Conservation (phyloP, 2,113 vertebrate species). For the Lepisosteus oculatus region DNA sequence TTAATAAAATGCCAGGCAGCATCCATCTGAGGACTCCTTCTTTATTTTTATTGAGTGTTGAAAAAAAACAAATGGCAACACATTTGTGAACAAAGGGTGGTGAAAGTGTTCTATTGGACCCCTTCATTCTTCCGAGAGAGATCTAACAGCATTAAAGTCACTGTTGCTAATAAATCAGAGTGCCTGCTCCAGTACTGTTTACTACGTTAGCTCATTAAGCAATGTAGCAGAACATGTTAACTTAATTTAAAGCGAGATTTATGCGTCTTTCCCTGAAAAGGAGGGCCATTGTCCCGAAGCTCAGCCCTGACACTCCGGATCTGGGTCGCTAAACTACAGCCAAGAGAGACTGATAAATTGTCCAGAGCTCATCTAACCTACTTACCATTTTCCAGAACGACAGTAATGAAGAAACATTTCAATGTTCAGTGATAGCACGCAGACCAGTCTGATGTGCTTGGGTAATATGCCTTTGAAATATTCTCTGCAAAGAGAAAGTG, state of each 20-base stretch:
- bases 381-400: constrained; percentile 50
- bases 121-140: constrained; percentile 46
- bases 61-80: constrained; percentile 30
- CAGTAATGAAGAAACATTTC: constrained; percentile 59
- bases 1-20: constrained; percentile 37
- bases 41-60: constrained; percentile 37
- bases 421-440: constrained; percentile 30
- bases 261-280: constrained; percentile 34
- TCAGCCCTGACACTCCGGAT: constrained; percentile 42
- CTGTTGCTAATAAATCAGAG: constrained; percentile 54
- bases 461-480: constrained; percentile 17
- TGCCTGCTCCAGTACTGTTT: constrained; percentile 51
- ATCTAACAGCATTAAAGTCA: constrained; percentile 44
- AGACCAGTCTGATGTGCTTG: constrained; percentile 43
- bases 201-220: constrained; percentile 62
- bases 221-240: constrained; percentile 63
- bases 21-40: constrained; percentile 37
- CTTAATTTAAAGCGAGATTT: constrained; percentile 65
- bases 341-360: constrained; percentile 55
- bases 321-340: constrained; percentile 52
- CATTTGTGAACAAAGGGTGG: constrained; percentile 38
- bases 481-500: neutral
- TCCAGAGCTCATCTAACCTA: constrained; percentile 50
- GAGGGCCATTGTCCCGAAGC: constrained; percentile 43
- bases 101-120: constrained; percentile 38